Percentiles rank a stretch among this genome's conserved stretches.
These are phyloP conservation scores for Halictus ligatus DNA, from an alignment of 2,888 invertebrate genomes.

Conservation along the genomic window DNA sequence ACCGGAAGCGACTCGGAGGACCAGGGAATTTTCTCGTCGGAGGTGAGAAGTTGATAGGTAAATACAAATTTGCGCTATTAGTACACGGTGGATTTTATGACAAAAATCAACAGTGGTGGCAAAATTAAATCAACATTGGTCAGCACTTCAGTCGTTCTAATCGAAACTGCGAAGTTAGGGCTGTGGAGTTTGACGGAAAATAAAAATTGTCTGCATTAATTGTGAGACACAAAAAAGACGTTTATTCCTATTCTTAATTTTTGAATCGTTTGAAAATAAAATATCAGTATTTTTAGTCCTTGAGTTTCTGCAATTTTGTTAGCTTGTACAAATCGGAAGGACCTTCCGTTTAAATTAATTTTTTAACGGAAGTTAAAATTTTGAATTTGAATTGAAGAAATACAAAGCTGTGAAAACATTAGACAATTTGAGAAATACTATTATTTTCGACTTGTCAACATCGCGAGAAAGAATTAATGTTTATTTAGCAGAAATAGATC, in stretches of 20 bases:
- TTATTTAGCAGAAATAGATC: too few relatives aligned
- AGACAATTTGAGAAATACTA: too few relatives aligned
- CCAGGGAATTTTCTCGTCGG: background rate
- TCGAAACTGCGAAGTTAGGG: background rate
- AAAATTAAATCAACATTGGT: too few relatives aligned
- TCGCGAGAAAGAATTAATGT: too few relatives aligned
- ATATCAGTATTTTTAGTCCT: background rate
- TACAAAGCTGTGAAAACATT: too few relatives aligned
- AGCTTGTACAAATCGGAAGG: too few relatives aligned
- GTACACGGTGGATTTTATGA: background rate
- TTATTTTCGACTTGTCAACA: too few relatives aligned
- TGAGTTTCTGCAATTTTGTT: background rate
- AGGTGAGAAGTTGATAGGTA: background rate
- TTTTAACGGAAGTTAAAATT: too few relatives aligned
- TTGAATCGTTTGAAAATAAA: background rate
- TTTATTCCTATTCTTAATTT: background rate
- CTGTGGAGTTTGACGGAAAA: background rate
- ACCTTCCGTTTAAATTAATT: too few relatives aligned
- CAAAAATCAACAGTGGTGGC: too few relatives aligned
- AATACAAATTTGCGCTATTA: background rate
- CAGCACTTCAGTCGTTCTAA: background rate
- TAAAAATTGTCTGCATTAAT: background rate
- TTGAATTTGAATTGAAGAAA: too few relatives aligned
- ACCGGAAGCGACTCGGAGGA: slow-evolving; percentile 1
- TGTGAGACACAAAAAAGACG: background rate